These are phyloP conservation scores for human (Homo sapiens) DNA, from an alignment of 2,113 vertebrate genomes.

Conservation along the genomic window GRCh38 chr14:22431001-22431500, in stretches of 20 bases:
- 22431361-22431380: neutral
- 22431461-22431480: neutral
- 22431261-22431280: neutral
- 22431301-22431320: neutral
- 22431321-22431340: neutral
- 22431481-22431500: neutral
- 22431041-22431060: neutral
- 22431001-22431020: neutral
- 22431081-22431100: neutral
- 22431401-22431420: neutral
- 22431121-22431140: neutral
- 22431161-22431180: neutral
- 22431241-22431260: slow-evolving; percentile 35
- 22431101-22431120: neutral
- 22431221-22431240: neutral
- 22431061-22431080: neutral
- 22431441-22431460: neutral
- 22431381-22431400: neutral
- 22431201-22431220: neutral
- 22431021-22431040: neutral
- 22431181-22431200: neutral
- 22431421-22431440: neutral
- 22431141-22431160: neutral
- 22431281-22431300: slow-evolving; percentile 33
- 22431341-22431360: neutral